These are phyloP conservation scores for Exaiptasia diaphana DNA, from an alignment of 64 coral and sea anemone species.

Conservation along the genomic window DNA sequence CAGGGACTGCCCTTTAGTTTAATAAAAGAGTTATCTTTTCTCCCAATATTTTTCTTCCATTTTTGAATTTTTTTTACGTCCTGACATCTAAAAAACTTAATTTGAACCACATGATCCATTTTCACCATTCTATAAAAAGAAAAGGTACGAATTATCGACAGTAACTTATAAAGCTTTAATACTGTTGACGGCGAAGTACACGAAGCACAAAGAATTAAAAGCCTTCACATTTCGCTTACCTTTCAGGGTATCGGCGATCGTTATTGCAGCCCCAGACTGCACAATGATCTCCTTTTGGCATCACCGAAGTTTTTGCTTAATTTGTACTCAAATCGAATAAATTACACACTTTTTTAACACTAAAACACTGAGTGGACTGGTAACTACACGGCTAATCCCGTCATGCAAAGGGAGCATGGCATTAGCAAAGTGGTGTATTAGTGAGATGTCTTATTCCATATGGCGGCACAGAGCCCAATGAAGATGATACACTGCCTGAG, in stretches of 20 bases:
- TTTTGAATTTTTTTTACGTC: background rate
- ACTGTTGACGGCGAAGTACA: background rate
- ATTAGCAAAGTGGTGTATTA: too few relatives aligned
- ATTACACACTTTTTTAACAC: background rate
- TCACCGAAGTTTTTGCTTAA: background rate
- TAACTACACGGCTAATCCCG: too few relatives aligned
- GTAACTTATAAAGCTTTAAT: background rate
- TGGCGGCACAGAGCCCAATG: too few relatives aligned
- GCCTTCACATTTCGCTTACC: conserved; percentile 3
- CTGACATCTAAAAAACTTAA: background rate
- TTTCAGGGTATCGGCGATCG: conserved; percentile 15
- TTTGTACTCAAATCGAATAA: too few relatives aligned
- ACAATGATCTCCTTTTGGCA: conserved; percentile 30
- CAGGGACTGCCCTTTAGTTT: conserved; percentile 1
- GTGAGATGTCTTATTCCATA: too few relatives aligned
- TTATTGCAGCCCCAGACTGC: conserved; percentile 24
- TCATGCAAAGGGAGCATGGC: too few relatives aligned
- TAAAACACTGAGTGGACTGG: background rate
- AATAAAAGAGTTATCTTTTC: background rate
- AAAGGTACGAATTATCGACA: background rate
- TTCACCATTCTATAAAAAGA: background rate
- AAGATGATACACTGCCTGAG: too few relatives aligned
- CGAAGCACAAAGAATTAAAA: background rate
- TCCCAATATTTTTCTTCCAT: background rate
- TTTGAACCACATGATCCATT: conserved; percentile 5